Evolutionary conservation across 92 coral and sea anemone species (phyloP).

Genomic region (Epizoanthus fatuus): DNA sequence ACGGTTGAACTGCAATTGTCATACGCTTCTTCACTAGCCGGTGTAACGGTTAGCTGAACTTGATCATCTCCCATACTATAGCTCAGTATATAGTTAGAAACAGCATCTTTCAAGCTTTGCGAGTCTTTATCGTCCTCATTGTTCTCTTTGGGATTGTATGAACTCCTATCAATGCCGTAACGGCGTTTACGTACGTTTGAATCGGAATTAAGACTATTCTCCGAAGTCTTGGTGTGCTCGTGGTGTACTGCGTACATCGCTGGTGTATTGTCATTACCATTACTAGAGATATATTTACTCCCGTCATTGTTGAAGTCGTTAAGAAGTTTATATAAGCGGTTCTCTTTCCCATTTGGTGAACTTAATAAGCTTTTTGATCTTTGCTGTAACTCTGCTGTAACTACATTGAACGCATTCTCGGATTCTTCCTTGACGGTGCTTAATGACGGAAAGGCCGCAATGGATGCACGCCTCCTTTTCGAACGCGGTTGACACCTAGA

Average conservation of each 20-base stretch:
- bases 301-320: not conserved
- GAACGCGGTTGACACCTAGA: not conserved
- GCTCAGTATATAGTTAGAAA: conserved; percentile 12
- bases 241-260: no score
- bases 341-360: no score
- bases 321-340: not conserved
- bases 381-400: no score
- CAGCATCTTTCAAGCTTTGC: not conserved
- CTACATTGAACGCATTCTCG: not conserved
- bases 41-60: not conserved
- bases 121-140: not conserved
- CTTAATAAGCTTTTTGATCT: not conserved
- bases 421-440: conserved; percentile 27
- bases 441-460: conserved; percentile 14
- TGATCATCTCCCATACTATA: not conserved
- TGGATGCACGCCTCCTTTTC: conserved; percentile 13
- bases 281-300: no score
- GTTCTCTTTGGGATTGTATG: no score
- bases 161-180: no score
- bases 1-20: not conserved
- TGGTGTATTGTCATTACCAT: no score
- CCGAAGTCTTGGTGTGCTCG: no score
- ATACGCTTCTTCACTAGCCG: not conserved
- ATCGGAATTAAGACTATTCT: no score
- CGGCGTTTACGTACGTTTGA: no score